A percentile compares a stretch with the other conserved stretches of the same genome.
Evolutionary conservation across 1,140 invertebrate genomes (phyloP).

Genomic region (Ganaspis sp.): DNA sequence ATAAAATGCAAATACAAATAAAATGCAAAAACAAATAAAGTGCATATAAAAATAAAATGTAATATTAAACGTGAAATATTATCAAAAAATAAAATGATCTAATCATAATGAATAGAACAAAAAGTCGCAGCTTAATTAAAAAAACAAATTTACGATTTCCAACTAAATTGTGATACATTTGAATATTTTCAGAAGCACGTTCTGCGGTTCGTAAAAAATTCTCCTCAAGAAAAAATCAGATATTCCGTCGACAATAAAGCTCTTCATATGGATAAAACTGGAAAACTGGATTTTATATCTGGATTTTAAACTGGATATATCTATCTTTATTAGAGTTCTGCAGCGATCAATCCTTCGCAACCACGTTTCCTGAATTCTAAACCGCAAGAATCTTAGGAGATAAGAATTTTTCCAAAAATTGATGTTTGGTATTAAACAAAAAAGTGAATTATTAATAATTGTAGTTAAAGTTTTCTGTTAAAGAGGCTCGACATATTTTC

Average conservation of each 20-base stretch:
- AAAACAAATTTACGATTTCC: too few relatives aligned
- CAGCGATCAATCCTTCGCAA: not conserved
- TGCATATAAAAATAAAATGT: too few relatives aligned
- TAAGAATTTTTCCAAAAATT: too few relatives aligned
- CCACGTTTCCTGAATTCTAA: constrained; percentile 1
- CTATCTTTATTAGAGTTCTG: constrained; percentile 2
- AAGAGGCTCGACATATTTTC: not conserved
- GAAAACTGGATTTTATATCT: constrained; percentile 7
- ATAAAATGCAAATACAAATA: too few relatives aligned
- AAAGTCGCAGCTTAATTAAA: too few relatives aligned
- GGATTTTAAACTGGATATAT: too few relatives aligned
- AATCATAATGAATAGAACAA: too few relatives aligned
- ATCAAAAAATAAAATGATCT: too few relatives aligned
- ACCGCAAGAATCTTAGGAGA: not conserved
- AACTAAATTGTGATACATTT: not conserved
- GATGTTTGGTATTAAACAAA: too few relatives aligned
- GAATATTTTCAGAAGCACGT: not conserved
- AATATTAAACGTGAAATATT: too few relatives aligned
- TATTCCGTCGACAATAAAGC: constrained; percentile 10
- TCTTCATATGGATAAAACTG: not conserved
- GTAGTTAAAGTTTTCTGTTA: not conserved
- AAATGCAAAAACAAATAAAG: too few relatives aligned
- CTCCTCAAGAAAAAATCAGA: not conserved
- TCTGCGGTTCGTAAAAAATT: not conserved
- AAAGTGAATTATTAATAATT: not conserved